A percentile compares a stretch with the other conserved stretches of the same genome.
These are phyloP conservation scores for Oreotrochilus melanogaster DNA, from an alignment of 2,113 vertebrate genomes.

Conservation along the genomic window DNA sequence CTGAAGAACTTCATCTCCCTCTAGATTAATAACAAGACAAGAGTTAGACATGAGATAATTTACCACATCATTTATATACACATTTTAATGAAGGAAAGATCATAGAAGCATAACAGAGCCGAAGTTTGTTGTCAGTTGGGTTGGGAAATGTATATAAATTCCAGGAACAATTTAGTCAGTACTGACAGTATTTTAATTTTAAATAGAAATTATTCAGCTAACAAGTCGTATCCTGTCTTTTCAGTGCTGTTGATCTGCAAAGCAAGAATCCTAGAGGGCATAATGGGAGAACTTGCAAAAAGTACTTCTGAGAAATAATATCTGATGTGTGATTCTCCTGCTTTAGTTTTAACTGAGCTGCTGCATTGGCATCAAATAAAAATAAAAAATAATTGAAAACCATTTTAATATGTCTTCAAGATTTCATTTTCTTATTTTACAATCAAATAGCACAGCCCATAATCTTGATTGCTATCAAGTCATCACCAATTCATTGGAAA, in stretches of 20 bases:
- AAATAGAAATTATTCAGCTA: conserved; percentile 58
- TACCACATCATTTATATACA: conserved; percentile 69
- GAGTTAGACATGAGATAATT: conserved; percentile 64
- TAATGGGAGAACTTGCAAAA: background rate
- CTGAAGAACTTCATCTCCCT: conserved; percentile 49
- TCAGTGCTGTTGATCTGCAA: conserved; percentile 8
- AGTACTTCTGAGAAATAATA: background rate
- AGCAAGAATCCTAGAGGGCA: conserved; percentile 22
- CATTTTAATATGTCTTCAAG: background rate
- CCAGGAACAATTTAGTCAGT: conserved; percentile 41
- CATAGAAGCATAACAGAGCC: conserved; percentile 29
- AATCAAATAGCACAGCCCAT: background rate
- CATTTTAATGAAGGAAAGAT: conserved; percentile 57
- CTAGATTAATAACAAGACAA: conserved; percentile 62
- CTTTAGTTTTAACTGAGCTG: background rate
- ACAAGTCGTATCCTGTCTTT: conserved; percentile 46
- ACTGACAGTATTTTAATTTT: conserved; percentile 32
- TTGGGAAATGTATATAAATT: conserved; percentile 32
- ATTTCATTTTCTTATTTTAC: background rate
- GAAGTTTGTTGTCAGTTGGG: conserved; percentile 45
- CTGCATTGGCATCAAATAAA: background rate
- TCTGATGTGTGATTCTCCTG: background rate
- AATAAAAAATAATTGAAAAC: no score
- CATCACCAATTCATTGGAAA: background rate
- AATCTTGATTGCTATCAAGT: background rate